Conservation (phyloP, 2,797 vertebrate species). For the Channallabes apus region DNA sequence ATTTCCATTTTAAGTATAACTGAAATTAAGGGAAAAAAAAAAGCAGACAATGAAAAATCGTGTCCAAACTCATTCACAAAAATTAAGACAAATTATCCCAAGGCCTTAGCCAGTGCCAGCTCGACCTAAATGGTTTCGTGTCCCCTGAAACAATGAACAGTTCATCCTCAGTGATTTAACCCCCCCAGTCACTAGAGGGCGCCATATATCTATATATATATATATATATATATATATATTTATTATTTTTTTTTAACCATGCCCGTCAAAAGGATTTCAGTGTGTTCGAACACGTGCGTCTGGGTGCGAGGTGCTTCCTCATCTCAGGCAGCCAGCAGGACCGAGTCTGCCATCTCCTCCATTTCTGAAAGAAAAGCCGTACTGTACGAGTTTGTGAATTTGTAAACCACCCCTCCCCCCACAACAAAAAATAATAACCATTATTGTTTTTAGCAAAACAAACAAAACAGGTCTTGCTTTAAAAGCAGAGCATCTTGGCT, state of each 20-base stretch:
- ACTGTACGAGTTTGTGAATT: constrained; percentile 39
- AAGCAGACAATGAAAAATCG: constrained; percentile 30
- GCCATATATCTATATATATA: background rate
- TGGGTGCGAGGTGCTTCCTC: constrained; percentile 33
- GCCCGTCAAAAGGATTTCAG: constrained; percentile 36
- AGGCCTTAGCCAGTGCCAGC: constrained; percentile 42
- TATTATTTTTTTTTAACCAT: background rate
- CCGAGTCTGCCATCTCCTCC: constrained; percentile 29
- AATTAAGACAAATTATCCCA: constrained; percentile 61
- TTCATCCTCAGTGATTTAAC: constrained; percentile 43
- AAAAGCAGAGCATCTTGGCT: constrained; percentile 37
- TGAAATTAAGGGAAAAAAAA: background rate
- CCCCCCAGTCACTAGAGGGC: constrained; percentile 21
- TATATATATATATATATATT: background rate
- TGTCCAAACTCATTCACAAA: constrained; percentile 48
- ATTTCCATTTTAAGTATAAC: constrained; percentile 38
- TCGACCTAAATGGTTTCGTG: constrained; percentile 29
- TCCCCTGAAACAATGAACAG: constrained; percentile 51
- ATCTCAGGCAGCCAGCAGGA: constrained; percentile 32
- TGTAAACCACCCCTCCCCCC: constrained; percentile 31
- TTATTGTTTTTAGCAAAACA: constrained; percentile 45
- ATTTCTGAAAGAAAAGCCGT: constrained; percentile 37
- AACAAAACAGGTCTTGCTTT: constrained; percentile 29
- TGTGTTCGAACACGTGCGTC: constrained; percentile 41
- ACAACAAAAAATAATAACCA: background rate